Conservation (phyloP, 2,113 vertebrate genomes). For the Tamias sibiricus region DNA sequence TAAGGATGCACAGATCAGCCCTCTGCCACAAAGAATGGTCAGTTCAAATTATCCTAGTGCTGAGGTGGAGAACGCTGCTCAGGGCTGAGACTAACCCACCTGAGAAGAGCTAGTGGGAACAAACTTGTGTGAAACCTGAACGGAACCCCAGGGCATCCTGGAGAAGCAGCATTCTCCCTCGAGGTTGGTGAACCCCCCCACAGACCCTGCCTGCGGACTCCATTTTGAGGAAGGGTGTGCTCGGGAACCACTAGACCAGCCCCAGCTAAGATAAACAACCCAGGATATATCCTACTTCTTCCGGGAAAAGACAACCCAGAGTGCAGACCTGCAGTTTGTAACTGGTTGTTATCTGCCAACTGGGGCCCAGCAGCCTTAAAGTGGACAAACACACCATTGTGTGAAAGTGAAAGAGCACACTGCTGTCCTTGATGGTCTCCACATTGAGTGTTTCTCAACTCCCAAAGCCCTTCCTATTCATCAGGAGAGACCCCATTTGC, state of each 20-base stretch:
- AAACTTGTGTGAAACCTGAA: neutral
- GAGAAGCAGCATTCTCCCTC: fast-evolving
- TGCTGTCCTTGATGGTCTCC: slow-evolving; percentile 61
- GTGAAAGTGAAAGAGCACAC: slow-evolving; percentile 38
- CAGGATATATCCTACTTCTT: neutral
- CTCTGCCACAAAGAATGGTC: neutral
- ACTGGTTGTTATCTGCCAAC: neutral
- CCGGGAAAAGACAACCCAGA: neutral
- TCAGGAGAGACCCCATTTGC: slow-evolving; percentile 81
- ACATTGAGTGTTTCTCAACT: slow-evolving; percentile 27
- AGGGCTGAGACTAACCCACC: neutral
- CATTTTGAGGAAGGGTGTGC: neutral
- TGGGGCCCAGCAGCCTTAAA: slow-evolving; percentile 66
- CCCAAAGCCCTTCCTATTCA: slow-evolving; percentile 78
- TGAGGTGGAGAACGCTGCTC: neutral
- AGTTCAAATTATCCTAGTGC: neutral
- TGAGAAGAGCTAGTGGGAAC: neutral
- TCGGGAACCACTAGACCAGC: neutral
- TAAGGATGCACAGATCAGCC: too few relatives aligned
- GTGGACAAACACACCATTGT: slow-evolving; percentile 68
- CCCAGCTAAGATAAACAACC: neutral
- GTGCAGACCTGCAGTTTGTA: slow-evolving; percentile 1
- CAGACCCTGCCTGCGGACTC: neutral
- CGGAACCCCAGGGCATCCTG: fast-evolving
- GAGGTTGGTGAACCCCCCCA: neutral